Evolutionary conservation across 2,888 invertebrate genomes (phyloP), one percentile per base, ranked within the genome.

Genomic region (Drosophila atroscutellata): DNA sequence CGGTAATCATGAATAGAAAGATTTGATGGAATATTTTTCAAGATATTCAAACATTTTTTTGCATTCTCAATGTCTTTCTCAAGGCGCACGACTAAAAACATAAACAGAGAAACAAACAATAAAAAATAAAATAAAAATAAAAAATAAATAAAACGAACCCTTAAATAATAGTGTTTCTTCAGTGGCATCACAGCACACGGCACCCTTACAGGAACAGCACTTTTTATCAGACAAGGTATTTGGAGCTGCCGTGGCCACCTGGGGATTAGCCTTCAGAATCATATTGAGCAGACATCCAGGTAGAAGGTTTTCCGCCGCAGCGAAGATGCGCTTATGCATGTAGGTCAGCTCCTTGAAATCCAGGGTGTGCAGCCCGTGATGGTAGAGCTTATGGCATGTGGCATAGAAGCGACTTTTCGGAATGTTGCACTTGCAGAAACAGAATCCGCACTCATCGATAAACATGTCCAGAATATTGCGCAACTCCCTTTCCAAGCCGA

Each of bases 1-100:
- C 83, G 72, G 60, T 68, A 82, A 20, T 69, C 64, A 11, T 61
- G 64, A 18, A 87, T 67, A 0, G 83, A 88, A 6, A 81, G 59
- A 58, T 78, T 74, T 3, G 84, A 84, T 18, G 89, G 79, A 57
- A 83, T 75, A 34, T 47, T 86, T 58, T 86, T 90, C 0, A 91
- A 69, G 59, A 77, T 85, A 32, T 90, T 74, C 3, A 92, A 72
- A 69, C 90, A 86, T 47, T 85, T 71, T 47, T 89, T 90, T 3
- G 92, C 92, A 37, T 77, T 87, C 60, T 90, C 83, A 69, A 92
- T 90, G 32, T 92, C 92, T 5, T 75, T 84, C 54, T 92, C 93
- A 26, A 92, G 75, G 18, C 88, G 83, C 63, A 73, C 77, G 39
- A 92, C 92, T 92, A 37, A 15, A 71, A 70, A 36, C 9, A 34